phyloP scores from a whole-genome alignment of 2,888 invertebrate species.

The Oscheius sp. region DNA sequence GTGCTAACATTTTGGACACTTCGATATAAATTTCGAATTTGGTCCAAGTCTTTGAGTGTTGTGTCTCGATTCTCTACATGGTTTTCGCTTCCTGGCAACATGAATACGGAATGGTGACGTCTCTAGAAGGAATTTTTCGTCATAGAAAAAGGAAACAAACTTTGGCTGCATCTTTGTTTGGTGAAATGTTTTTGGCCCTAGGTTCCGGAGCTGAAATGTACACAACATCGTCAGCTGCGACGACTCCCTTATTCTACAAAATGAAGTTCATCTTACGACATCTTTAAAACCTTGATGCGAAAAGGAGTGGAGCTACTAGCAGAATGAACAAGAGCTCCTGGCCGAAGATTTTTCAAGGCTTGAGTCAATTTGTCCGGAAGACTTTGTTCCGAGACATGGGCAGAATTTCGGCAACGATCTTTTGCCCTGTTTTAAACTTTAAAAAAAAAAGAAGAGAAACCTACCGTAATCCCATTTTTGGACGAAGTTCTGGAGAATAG shows the following conservation, averaged over 20 bases:
- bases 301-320: slow-evolving; percentile 39
- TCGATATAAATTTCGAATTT: slow-evolving; percentile 51
- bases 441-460: neutral
- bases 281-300: neutral
- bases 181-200: neutral
- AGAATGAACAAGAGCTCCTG: slow-evolving; percentile 46
- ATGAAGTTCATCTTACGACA: neutral
- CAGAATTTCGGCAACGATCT: slow-evolving; percentile 19
- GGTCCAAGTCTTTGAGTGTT: slow-evolving; percentile 48
- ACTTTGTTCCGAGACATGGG: slow-evolving; percentile 30
- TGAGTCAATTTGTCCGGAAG: slow-evolving; percentile 48
- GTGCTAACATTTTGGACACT: slow-evolving; percentile 48
- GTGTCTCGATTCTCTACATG: slow-evolving; percentile 27
- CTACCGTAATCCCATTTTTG: slow-evolving; percentile 32
- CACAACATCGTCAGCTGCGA: slow-evolving; percentile 54
- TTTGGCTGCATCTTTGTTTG: slow-evolving; percentile 10
- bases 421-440: slow-evolving; percentile 18
- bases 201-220: slow-evolving; percentile 37
- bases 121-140: neutral
- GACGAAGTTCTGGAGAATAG: slow-evolving; percentile 28
- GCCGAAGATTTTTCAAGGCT: slow-evolving; percentile 47
- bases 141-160: neutral
- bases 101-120: slow-evolving; percentile 14
- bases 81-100: neutral
- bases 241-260: slow-evolving; percentile 33